Base-by-base conservation (phyloP, 2,113 vertebrate genomes). In the Prolemur simus region DNA sequence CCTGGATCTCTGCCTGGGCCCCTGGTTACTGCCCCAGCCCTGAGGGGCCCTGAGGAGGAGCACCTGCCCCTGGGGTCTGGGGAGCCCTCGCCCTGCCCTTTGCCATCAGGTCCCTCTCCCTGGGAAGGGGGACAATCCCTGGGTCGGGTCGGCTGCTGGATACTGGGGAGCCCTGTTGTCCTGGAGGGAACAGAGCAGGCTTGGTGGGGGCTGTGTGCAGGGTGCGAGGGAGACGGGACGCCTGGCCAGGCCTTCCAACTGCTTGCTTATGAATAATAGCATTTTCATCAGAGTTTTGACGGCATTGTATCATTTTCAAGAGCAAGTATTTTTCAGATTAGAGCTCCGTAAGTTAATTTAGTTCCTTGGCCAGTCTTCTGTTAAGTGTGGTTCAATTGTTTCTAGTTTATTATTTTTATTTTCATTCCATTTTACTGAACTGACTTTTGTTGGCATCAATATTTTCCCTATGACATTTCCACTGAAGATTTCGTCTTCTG, bases 151-250 rank as follows among this genome's bases (percentile, higher is more conserved):
- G 14, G 0, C 85, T 23, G 14, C 0, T 4, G 18, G 10, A 15
- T 1, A 20, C 49, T 4, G 3, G 1, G 0, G 27, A 60, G 49
- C 80, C n/a, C 20, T 4, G 0, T 3, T 3, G 0, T 6, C 11
- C 71, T 4, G 27, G 42, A 52, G 27, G 45, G n/a, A 18, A 15
- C 6, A 3, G 20, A 0, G 0, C 3, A 11, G n/a, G 52, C 32
- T 20, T 27, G 49, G n/a, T 23, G 64, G 52, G 63, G 54, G 29
- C 42, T 42, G 29, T 8, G 7, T 1, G 9, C 9, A 2, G 56
- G 14, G 3, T 2, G 7, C 3, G 8, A 27, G 29, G 3, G 54
- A 45, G 21, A 2, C 23, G 2, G 10, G 37, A 29, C 0, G 8
- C 29, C 58, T 45, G 39, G 76, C 39, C 64, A 47, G 25, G 54